Evolutionary conservation across 1,140 invertebrate genomes (phyloP).

Genomic region (Pachypeltis micranthus): DNA sequence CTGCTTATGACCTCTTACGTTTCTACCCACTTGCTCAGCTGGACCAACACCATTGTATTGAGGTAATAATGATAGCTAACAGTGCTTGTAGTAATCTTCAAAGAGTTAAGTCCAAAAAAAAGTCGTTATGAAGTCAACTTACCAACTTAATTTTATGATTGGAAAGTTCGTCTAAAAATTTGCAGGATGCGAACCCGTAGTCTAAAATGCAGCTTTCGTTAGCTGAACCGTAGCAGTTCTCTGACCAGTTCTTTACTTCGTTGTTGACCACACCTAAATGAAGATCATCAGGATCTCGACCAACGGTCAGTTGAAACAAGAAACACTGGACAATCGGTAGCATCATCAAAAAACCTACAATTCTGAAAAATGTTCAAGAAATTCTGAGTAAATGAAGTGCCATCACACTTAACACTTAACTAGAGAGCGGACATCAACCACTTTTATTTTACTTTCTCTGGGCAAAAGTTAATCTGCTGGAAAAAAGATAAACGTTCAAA

Average conservation of each 20-base stretch:
- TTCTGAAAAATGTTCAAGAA: conserved; percentile 36
- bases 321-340: conserved; percentile 49
- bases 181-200: conserved; percentile 67
- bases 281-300: conserved; percentile 43
- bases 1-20: no score
- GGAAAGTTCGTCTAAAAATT: conserved; percentile 46
- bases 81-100: no score
- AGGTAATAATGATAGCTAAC: no score
- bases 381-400: neutral
- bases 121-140: neutral
- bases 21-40: no score
- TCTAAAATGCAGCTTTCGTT: conserved; percentile 45
- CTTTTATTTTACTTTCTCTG: no score
- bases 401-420: neutral
- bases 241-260: conserved; percentile 30
- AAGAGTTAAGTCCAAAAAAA: no score
- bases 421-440: neutral
- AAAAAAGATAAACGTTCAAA: no score
- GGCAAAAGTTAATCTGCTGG: no score
- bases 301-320: conserved; percentile 48
- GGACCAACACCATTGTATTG: no score
- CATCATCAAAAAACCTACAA: conserved; percentile 45
- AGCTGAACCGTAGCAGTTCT: conserved; percentile 33
- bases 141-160: conserved; percentile 38
- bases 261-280: conserved; percentile 43